Base-by-base conservation (phyloP, 2,888 invertebrate species). In the Horisme vitalbata region DNA sequence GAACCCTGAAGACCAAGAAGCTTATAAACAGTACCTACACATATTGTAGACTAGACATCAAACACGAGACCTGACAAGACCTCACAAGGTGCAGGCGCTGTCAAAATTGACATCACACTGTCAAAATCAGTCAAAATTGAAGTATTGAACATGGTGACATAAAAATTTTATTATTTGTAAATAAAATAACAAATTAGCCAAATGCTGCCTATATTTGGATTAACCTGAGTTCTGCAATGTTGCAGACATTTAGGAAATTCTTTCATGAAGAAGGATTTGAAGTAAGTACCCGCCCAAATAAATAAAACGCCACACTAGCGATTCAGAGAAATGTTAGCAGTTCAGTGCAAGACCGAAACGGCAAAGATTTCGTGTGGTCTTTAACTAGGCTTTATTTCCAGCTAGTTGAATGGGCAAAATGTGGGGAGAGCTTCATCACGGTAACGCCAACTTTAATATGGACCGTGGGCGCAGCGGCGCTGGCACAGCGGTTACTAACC, bases 331-430 rank as follows among this genome's bases (percentile, higher is more conserved):
- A n/a, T n/a, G n/a, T n/a, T n/a, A n/a, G n/a, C n/a, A n/a, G n/a
- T n/a, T n/a, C n/a, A n/a, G n/a, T n/a, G n/a, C n/a, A n/a, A n/a
- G n/a, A n/a, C n/a, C n/a, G n/a, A n/a, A n/a, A n/a, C n/a, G n/a
- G n/a, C n/a, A n/a, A n/a, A n/a, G n/a, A n/a, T n/a, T n/a, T n/a
- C n/a, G n/a, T n/a, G n/a, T n/a, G n/a, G n/a, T n/a, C n/a, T 7
- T 32, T 11, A 24, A 5, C 10, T 10, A 5, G n/a, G 2, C 8
- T 14, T 23, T 23, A 14, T 35, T 68, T 64, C 1, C 63, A 89
- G 88, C 51, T 83, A 41, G 39, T 77, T 12, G 68, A 77, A 51
- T 79, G 80, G 76, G 73, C 82, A 41, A 83, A 83, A 65, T 87
- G 87, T 43, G 86, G 87, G 23, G 81, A 85, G 21, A 59, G 65